Base-by-base conservation (phyloP, 2,888 invertebrate genomes). In the Gastracanthus pulcherrimus region DNA sequence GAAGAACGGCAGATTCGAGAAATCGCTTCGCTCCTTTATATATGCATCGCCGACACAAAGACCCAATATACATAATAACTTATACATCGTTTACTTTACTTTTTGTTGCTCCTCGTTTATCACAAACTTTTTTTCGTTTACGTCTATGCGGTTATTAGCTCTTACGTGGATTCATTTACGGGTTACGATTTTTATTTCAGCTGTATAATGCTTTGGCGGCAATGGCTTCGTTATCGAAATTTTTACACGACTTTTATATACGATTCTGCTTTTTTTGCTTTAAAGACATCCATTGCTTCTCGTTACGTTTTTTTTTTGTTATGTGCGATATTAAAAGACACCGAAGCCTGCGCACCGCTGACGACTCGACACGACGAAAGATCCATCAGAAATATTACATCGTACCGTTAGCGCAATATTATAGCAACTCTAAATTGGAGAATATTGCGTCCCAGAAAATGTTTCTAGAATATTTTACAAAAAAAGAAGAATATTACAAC, bases 1-100 rank as follows among this genome's bases (percentile, higher is more conserved):
- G 76, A 38, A 51, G 77, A 82, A 80, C 80, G 75, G 77, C 80
- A 83, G 80, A 83, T 80, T 83, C 82, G 77, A 78, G 80, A 80
- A 80, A 78, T 78, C 77, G 60, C 77, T 83, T 80, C 51, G 70
- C 69, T 62, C 5, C 55, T 9, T 11, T 51, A 41, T n/a, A n/a
- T n/a, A n/a, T n/a, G 71, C 76, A 80, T 82, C 45, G 26, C 64
- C 81, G 67, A 70, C 69, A 74, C 6, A 29, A 9, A 45, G 48
- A 36, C 70, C 64, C 67, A 48, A 74, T 66, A 31, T 38, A 11
- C 29, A 51, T n/a, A 67, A n/a, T n/a, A 29, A 69, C 31, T 45
- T n/a, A 31, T 45, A 38, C 31, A 29, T 29, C n/a, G 45, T 9
- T 2, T 29, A 45, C 7, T 19, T 48, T 7, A 26, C 64, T 64